Base-by-base conservation (phyloP, 2,113 vertebrate species). In the Mus pahari region DNA sequence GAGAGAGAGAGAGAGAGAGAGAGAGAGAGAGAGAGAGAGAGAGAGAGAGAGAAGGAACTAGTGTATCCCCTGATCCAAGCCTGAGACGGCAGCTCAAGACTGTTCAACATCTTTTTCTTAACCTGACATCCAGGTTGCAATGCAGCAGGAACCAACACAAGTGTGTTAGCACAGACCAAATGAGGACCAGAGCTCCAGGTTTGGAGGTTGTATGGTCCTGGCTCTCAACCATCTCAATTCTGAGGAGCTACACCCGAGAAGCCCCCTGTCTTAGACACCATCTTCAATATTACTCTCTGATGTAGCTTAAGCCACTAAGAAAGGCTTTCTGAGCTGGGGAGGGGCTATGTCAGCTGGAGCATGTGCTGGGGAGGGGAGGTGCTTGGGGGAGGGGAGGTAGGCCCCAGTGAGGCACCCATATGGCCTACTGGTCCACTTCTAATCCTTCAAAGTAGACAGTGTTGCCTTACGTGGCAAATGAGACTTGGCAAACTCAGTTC, bases 401-500 rank as follows among this genome's bases (percentile, higher is more conserved):
- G n/a, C 19, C 13, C 71, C 73, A 28, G 48, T 26, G 53, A 78
- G 26, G 36, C 22, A n/a, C 12, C 22, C 36, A 26, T 13, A 36
- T 20, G 28, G 78, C 45, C 10, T 39, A 14, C 17, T 16, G 11
- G 11, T 31, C 10, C 28, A 5, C 3, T 0, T 39, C 26, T 50
- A 20, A 33, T 12, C 31, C 22, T n/a, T 50, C 11, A 1, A 60
- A 70, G 10, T 48, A n/a, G 11, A 0, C 0, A 31, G 4, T 42
- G 26, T 62, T n/a, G 4, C 79, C 3, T 90, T 31, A 6, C 3
- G 1, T 66, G 64, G 64, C 28, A 31, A 64, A 66, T 31, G 9
- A 42, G 36, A 20, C 71, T 58, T 42, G 17, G n/a, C 9, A 42
- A 73, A 26, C 12, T 42, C 36, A 48, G 9, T 42, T 53, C 24